A percentile compares a stretch with the other conserved stretches of the same genome.
phyloP scores from a whole-genome alignment of 2,888 invertebrate genomes.

The Chloromyia formosa region DNA sequence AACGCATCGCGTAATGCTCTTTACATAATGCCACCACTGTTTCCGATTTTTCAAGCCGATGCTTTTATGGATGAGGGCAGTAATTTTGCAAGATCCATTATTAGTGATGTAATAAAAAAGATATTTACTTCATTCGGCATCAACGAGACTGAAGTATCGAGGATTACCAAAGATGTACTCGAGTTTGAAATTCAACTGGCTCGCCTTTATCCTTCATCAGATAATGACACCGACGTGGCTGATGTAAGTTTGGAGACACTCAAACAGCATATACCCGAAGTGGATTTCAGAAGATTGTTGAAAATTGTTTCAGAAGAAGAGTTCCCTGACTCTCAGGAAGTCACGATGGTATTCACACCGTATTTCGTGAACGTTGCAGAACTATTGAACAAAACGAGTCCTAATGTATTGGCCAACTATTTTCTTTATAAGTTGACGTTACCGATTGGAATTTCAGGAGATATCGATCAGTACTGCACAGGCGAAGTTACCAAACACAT shows the following conservation, averaged over 20 bases:
- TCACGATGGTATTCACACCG: neutral
- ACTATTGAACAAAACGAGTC: neutral
- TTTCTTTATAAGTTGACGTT: constrained; percentile 4
- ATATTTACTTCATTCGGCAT: neutral
- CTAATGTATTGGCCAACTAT: constrained; percentile 18
- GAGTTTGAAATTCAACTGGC: constrained; percentile 28
- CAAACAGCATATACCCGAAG: neutral
- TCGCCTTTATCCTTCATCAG: neutral
- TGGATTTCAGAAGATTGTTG: constrained; percentile 7
- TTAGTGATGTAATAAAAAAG: no score
- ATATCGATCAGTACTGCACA: constrained; percentile 6
- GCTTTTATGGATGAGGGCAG: no score
- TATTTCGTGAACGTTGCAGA: neutral
- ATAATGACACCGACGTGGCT: neutral
- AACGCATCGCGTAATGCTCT: constrained; percentile 13
- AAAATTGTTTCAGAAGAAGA: neutral
- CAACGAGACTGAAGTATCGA: neutral
- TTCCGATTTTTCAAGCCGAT: constrained; percentile 19
- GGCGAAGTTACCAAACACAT: neutral
- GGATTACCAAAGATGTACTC: neutral
- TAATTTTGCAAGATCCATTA: no score
- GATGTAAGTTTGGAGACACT: constrained; percentile 1
- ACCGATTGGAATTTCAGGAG: neutral
- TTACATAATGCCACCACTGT: neutral
- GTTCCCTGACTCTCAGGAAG: neutral